phyloP scores from a whole-genome alignment of 2,797 vertebrate species.

The Rhyacichthys aspro region DNA sequence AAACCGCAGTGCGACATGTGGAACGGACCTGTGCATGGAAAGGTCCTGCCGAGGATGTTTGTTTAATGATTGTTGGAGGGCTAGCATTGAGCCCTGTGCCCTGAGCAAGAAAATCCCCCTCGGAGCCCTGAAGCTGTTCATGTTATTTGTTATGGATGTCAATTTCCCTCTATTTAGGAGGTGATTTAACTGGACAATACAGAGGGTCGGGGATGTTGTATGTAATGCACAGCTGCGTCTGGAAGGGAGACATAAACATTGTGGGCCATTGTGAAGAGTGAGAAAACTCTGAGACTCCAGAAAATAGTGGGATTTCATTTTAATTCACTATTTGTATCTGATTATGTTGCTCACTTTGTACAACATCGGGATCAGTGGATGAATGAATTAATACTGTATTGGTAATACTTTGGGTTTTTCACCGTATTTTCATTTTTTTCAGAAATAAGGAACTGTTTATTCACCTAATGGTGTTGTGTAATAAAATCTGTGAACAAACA shows the following conservation, averaged over 20 bases:
- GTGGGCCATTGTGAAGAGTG: conserved; percentile 42
- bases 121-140: conserved; percentile 62
- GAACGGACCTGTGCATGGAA: conserved; percentile 63
- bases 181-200: conserved; percentile 70
- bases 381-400: too few relatives aligned
- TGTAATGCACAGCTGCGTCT: conserved; percentile 49
- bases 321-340: too few relatives aligned
- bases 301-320: too few relatives aligned
- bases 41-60: conserved; percentile 77
- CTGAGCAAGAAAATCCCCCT: conserved; percentile 70
- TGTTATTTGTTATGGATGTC: conserved; percentile 78
- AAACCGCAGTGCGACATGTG: conserved; percentile 71
- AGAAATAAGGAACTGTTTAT: too few relatives aligned
- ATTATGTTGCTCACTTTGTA: too few relatives aligned
- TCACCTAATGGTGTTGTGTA: too few relatives aligned
- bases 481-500: too few relatives aligned
- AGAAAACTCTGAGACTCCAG: not conserved
- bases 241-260: conserved; percentile 46
- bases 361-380: too few relatives aligned
- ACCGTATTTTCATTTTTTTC: too few relatives aligned
- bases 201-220: conserved; percentile 42
- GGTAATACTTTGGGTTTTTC: too few relatives aligned
- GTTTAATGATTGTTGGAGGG: conserved; percentile 76
- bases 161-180: conserved; percentile 73
- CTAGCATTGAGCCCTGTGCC: conserved; percentile 56